These are phyloP conservation scores for Sebastes itinus DNA, from an alignment of 2,797 vertebrate genomes.

Conservation along the genomic window DNA sequence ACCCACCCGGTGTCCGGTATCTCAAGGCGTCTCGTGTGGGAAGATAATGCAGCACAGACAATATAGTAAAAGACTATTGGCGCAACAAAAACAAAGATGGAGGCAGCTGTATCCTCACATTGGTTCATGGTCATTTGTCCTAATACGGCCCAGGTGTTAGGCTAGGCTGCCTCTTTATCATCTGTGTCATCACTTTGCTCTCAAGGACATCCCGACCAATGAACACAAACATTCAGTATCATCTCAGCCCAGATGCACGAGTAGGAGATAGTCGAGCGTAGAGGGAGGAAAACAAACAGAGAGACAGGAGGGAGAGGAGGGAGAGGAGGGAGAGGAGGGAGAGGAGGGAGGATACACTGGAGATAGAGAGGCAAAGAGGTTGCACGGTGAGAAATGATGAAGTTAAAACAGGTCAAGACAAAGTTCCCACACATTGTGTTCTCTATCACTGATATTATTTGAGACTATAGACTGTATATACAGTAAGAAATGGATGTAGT, in stretches of 20 bases:
- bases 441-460: not conserved
- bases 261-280: slow-evolving; percentile 24
- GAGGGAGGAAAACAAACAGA: slow-evolving; percentile 44
- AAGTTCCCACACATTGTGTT: slow-evolving; percentile 2
- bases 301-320: slow-evolving; percentile 9
- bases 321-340: slow-evolving; percentile 22
- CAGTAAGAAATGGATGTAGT: too few species aligned
- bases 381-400: not conserved
- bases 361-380: slow-evolving; percentile 19
- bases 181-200: slow-evolving; percentile 41
- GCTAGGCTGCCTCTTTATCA: slow-evolving; percentile 38
- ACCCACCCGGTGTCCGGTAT: slow-evolving; percentile 31
- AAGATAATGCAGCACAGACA: slow-evolving; percentile 39
- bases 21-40: slow-evolving; percentile 38
- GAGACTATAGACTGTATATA: not conserved
- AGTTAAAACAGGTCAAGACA: slow-evolving; percentile 19
- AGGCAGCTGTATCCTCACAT: slow-evolving; percentile 37
- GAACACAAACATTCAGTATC: slow-evolving; percentile 49
- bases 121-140: slow-evolving; percentile 31
- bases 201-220: slow-evolving; percentile 48
- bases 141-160: slow-evolving; percentile 62
- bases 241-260: slow-evolving; percentile 45
- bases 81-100: slow-evolving; percentile 45
- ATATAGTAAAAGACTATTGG: slow-evolving; percentile 6
- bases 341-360: not conserved